Percentiles rank a stretch among this genome's conserved stretches.
Conservation (phyloP, 2,888 invertebrate genomes). For the Rhagophthalmus giganteus region DNA sequence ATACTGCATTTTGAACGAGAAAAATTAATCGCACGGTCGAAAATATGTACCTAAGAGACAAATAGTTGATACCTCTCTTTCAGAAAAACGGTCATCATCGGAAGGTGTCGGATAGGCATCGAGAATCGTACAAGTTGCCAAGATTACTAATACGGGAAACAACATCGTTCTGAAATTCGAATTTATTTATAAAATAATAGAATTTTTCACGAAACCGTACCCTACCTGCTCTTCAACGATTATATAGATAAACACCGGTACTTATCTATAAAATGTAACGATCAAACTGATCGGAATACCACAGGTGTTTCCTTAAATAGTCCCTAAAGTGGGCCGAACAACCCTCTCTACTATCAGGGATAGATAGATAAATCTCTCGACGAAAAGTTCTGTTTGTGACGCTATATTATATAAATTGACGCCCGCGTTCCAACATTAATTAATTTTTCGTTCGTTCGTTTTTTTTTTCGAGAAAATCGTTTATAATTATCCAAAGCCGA, state of each 20-base stretch:
- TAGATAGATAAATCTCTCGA: slow-evolving; percentile 1
- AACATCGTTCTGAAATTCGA: not conserved
- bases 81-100: slow-evolving; percentile 23
- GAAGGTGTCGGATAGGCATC: slow-evolving; percentile 14
- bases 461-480: not conserved
- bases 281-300: slow-evolving; percentile 10
- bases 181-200: not conserved
- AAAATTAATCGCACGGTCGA: too few relatives aligned
- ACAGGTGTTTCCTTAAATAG: slow-evolving; percentile 23
- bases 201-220: too few relatives aligned
- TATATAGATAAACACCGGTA: not conserved
- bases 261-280: slow-evolving; percentile 6
- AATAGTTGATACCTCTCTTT: slow-evolving; percentile 32
- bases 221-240: too few relatives aligned
- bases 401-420: slow-evolving; percentile 6
- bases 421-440: not conserved
- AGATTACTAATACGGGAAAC: slow-evolving; percentile 4
- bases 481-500: too few relatives aligned
- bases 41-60: too few relatives aligned
- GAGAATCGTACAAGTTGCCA: slow-evolving; percentile 1
- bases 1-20: too few relatives aligned
- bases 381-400: slow-evolving; percentile 17
- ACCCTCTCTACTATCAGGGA: slow-evolving; percentile 15
- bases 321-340: slow-evolving; percentile 12
- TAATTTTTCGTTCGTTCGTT: not conserved